Percentiles rank a stretch among this genome's conserved stretches.
Evolutionary conservation across 2,797 vertebrate genomes (phyloP).

Genomic region (Eleutherodactylus coqui): DNA sequence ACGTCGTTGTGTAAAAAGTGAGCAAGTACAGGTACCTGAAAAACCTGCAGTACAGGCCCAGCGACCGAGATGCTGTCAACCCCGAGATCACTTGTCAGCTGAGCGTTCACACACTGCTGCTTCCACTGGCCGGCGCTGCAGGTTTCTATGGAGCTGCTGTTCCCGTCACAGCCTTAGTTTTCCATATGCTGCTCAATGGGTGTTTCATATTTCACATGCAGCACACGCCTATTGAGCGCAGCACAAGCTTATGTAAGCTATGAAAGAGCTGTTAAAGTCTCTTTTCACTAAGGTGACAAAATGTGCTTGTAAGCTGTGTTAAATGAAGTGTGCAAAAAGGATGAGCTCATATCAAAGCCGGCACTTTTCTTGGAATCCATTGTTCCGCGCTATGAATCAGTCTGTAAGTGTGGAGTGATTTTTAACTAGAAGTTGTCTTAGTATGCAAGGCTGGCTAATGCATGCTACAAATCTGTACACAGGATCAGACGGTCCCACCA

Average conservation of each 20-base stretch:
- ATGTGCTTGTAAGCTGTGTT: conserved; percentile 30
- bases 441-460: background rate
- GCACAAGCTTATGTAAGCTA: conserved; percentile 53
- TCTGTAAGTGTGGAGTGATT: background rate
- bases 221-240: conserved; percentile 62
- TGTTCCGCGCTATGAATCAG: background rate
- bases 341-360: conserved; percentile 22
- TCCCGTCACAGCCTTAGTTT: conserved; percentile 46
- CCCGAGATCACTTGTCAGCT: conserved; percentile 46
- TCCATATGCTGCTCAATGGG: conserved; percentile 60
- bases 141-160: conserved; percentile 60
- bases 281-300: conserved; percentile 53
- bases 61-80: conserved; percentile 23
- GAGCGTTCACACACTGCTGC: conserved; percentile 39
- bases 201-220: conserved; percentile 61
- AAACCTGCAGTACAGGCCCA: conserved; percentile 60
- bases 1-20: conserved; percentile 30
- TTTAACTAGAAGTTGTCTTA: no score
- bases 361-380: conserved; percentile 8
- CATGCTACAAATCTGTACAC: background rate
- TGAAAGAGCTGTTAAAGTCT: conserved; percentile 51
- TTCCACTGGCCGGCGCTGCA: conserved; percentile 32
- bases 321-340: conserved; percentile 26
- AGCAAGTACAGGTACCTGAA: conserved; percentile 57
- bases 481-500: no score